Base-by-base conservation (phyloP, 2,113 vertebrate genomes). In the Mandrillus leucophaeus region DNA sequence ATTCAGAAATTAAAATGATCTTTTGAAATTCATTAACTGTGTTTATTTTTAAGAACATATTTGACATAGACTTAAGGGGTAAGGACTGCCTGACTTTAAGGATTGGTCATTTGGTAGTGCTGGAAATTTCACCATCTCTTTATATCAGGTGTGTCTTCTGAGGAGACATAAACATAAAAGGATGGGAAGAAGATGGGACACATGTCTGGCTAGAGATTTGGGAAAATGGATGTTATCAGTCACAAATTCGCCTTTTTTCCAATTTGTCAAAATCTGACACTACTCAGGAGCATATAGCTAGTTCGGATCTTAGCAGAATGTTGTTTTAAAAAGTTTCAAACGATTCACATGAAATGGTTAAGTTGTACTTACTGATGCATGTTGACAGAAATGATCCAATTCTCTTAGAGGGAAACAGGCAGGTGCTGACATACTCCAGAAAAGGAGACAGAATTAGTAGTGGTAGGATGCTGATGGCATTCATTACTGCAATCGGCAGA, bases 401-500 rank as follows among this genome's bases (percentile, higher is more conserved):
- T 97, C 97, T 98, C 32, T 98, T 98, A 94, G 92, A 92, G 27
- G 98, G 98, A 85, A 99, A 98, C 64, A 98, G 98, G 83, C 91
- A 99, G 0, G 98, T 98, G 18, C 98, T 99, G 87, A 99, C 66
- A 85, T 98, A 99, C 86, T 99, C 99, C 70, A 99, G 98, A 64
- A 99, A n/a, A 3, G 99, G 99, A 25, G 99, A 98, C 81, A 99
- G 98, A 88, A 99, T 95, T 96, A 99, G 98, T 7, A 99, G 95
- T 0, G 99, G 99, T 2, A 99, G 96, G 1, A 99, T 99, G 97
- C 99, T 99, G 97, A 99, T 98, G 84, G 99, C 99, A 22, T 99
- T 99, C 99, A 99, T 99, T 23, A 98, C 98, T 68, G 99, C 99
- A 25, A 99, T 98, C 35, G 99, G 99, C 97, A 99, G 97, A 87